Conservation (phyloP, 2,888 invertebrate genomes). For the Hypolimnas misippus region DNA sequence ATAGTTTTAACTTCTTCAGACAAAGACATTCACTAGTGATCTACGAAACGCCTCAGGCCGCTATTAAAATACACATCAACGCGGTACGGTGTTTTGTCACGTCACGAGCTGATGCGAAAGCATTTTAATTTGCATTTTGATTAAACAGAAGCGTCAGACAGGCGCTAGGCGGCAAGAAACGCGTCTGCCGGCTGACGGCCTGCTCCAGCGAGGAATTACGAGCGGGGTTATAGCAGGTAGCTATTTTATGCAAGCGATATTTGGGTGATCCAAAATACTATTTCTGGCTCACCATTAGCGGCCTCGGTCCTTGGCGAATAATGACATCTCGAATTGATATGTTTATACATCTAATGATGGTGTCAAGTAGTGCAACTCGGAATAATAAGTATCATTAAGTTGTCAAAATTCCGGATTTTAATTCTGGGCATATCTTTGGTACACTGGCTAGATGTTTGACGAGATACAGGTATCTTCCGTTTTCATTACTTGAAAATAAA, state of each 20-base stretch:
- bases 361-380: no score
- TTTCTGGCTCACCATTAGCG: no score
- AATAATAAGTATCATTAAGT: no score
- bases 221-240: not conserved
- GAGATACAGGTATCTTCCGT: not conserved
- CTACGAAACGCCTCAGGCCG: conserved; percentile 37
- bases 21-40: conserved; percentile 16
- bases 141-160: conserved; percentile 59
- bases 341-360: no score
- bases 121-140: conserved; percentile 69
- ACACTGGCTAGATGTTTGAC: not conserved
- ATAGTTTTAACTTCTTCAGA: conserved; percentile 13
- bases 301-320: no score
- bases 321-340: no score
- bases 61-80: conserved; percentile 54
- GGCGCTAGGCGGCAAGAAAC: conserved; percentile 48
- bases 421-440: no score
- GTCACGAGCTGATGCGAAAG: conserved; percentile 56
- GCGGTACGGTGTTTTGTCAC: conserved; percentile 55
- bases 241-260: not conserved
- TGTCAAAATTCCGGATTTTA: no score
- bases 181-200: conserved; percentile 38
- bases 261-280: no score
- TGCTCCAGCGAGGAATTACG: not conserved
- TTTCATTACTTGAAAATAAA: not conserved